These are phyloP conservation scores for Cettia cetti DNA, from an alignment of 2,113 vertebrate genomes.

Conservation along the genomic window DNA sequence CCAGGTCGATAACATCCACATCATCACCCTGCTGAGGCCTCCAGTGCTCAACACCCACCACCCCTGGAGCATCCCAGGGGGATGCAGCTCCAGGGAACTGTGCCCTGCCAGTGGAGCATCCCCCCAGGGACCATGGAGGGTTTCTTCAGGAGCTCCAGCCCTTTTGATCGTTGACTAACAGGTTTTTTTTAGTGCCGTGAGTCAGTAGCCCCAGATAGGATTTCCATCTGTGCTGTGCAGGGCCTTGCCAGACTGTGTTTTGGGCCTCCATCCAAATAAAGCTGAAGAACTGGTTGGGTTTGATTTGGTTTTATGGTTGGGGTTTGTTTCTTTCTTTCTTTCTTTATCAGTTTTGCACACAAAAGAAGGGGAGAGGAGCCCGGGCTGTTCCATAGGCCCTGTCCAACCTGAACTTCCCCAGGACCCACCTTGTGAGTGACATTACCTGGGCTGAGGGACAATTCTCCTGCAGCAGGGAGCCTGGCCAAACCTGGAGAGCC, in stretches of 20 bases:
- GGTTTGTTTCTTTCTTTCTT: neutral
- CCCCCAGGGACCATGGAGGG: neutral
- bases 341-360: neutral
- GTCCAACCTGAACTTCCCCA: neutral
- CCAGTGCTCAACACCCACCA: accelerated
- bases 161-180: conserved; percentile 29
- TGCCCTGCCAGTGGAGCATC: neutral
- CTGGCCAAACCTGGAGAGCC: neutral
- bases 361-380: neutral
- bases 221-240: conserved; percentile 56
- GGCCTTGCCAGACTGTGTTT: conserved; percentile 48
- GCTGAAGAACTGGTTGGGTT: neutral
- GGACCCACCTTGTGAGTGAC: neutral
- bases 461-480: accelerated
- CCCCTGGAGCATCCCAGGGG: accelerated
- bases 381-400: accelerated
- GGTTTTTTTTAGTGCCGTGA: conserved; percentile 42
- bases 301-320: neutral
- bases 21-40: conserved; percentile 17
- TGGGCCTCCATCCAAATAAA: conserved; percentile 59
- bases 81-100: neutral
- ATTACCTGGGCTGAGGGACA: neutral
- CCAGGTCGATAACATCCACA: conserved; percentile 65
- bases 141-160: neutral
- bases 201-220: conserved; percentile 64